These are phyloP conservation scores for Lucilia cuprina DNA, from an alignment of 1,140 invertebrate species.

Conservation along the genomic window DNA sequence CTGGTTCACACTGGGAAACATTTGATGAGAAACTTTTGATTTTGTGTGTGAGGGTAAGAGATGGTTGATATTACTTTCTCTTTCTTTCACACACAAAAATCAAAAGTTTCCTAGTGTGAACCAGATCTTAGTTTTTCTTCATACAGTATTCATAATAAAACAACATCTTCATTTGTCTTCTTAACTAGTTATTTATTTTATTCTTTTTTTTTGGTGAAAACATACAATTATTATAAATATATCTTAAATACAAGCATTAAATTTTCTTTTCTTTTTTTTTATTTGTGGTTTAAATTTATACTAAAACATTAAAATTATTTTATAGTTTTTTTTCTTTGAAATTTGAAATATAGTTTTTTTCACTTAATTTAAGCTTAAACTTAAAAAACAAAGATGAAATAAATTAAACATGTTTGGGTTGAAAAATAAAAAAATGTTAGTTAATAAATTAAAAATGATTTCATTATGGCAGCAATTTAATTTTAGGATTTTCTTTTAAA, in stretches of 20 bases:
- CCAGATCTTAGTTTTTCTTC: too few species aligned
- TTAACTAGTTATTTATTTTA: too few species aligned
- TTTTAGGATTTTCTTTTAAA: not conserved
- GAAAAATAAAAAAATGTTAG: not conserved
- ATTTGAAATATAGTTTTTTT: not conserved
- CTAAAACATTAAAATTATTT: not conserved
- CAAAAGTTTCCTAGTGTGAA: too few species aligned
- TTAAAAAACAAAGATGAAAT: not conserved
- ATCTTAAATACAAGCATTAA: not conserved
- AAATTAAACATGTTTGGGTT: not conserved
- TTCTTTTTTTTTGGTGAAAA: not conserved
- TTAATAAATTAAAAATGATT: not conserved
- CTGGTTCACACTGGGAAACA: too few species aligned
- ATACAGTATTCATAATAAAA: too few species aligned
- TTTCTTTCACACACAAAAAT: too few species aligned
- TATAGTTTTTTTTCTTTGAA: not conserved
- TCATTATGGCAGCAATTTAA: not conserved
- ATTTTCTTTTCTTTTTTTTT: not conserved
- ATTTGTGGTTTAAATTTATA: not conserved
- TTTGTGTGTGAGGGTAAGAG: too few species aligned
- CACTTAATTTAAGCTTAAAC: not conserved
- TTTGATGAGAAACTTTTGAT: too few species aligned
- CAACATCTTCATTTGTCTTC: too few species aligned
- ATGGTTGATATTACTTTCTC: too few species aligned
- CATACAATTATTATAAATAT: constrained; percentile 1